Base-by-base conservation (phyloP, 2,888 invertebrate species). In the Lasioglossum oenotherae region DNA sequence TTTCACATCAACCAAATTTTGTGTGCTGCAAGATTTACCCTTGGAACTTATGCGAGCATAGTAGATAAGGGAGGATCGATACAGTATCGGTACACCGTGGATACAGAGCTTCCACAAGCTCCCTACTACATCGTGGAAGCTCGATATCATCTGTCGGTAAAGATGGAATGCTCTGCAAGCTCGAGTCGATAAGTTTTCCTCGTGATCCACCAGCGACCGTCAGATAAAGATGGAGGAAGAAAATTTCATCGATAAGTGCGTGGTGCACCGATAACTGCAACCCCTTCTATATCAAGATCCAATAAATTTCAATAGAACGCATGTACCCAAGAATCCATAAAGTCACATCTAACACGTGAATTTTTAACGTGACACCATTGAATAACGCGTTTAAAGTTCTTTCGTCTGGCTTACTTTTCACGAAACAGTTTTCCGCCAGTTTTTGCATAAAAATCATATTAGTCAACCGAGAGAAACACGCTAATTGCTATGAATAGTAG, bases 81-180 rank as follows among this genome's bases (percentile, higher is more conserved):
- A 35, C 31, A 41, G 38, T 35, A 64, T 53, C 49, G 53, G 35
- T 53, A 53, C 31, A 60, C n/a, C 14, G 81, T 78, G 78, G 81
- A 81, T 81, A 72, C 38, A 41, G 23, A 81, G 72, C 67, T 72
- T 78, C n/a, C 2, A 12, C 27, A 4, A 38, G 69, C 71, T 49
- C 67, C 41, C 57, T 71, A n/a, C 27, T 60, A 41, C 27, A 81
- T 44, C 6, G 10, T 53, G 27, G 4, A 73, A 79, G 74, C 71
- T 84, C 67, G 23, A 53, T 83, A 89, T 80, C 89, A 0, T 16
- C 84, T 72, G 89, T 86, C 89, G 89, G 89, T 89, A 89, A 89
- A 31, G 72, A 31, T 35, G 64, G 41, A 2, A 5, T 19, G 16
- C 72, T 46, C 31, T 23, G 77, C 23, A 49, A 77, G 77, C 80